phyloP scores from a whole-genome alignment of 2,888 invertebrate species.

The Perithous albicinctus region DNA sequence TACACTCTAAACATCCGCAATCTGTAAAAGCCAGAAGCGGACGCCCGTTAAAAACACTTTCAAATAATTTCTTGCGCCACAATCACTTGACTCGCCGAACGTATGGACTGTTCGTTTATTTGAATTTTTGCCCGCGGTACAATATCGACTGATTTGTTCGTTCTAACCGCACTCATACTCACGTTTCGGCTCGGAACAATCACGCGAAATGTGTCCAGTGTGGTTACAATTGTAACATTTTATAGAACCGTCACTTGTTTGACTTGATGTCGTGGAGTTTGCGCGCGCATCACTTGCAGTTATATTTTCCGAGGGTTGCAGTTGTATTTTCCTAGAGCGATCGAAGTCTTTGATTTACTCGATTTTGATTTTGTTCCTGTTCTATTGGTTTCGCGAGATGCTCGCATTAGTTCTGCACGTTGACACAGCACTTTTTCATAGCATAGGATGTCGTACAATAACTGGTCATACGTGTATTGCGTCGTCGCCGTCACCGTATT shows the following conservation, averaged over 20 bases:
- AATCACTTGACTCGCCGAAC: not conserved
- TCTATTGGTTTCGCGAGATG: not conserved
- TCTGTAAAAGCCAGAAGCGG: conserved; percentile 2
- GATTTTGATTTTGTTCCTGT: too few relatives aligned
- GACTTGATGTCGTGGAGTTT: not conserved
- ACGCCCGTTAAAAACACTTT: conserved; percentile 4
- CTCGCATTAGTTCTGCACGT: not conserved
- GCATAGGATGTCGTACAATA: not conserved
- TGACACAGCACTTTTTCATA: not conserved
- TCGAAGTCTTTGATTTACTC: too few relatives aligned
- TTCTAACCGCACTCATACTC: not conserved
- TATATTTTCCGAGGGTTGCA: not conserved
- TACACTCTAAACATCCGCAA: conserved; percentile 37
- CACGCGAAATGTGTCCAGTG: conserved; percentile 2
- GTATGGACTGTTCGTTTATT: not conserved
- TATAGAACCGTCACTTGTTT: not conserved
- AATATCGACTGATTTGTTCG: not conserved
- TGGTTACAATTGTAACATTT: conserved; percentile 29
- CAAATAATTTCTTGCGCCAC: not conserved
- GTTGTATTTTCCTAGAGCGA: too few relatives aligned
- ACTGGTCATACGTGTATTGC: not conserved
- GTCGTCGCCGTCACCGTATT: conserved; percentile 3
- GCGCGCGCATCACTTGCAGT: not conserved
- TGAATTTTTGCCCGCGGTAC: not conserved
- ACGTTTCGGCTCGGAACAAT: not conserved